A percentile compares a stretch with the other conserved stretches of the same genome.
Evolutionary conservation across 2,888 invertebrate species (phyloP).

Genomic region (Nebria salina): DNA sequence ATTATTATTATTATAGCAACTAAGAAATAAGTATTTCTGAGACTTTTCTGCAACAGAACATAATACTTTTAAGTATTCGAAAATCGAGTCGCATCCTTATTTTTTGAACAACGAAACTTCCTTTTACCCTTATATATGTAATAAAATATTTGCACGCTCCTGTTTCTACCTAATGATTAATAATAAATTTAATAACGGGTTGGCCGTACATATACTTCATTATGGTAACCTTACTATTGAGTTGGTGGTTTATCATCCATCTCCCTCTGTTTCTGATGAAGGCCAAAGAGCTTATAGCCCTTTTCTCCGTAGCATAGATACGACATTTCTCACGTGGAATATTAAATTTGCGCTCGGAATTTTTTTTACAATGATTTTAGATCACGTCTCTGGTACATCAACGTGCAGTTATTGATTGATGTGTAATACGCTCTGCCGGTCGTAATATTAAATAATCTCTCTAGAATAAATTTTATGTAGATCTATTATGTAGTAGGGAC

Average conservation of each 20-base stretch:
- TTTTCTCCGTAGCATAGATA: background rate
- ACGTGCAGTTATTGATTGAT: background rate
- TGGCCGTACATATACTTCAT: background rate
- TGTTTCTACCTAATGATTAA: background rate
- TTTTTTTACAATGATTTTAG: background rate
- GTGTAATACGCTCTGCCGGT: background rate
- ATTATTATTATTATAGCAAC: too few species aligned
- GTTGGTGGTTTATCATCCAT: background rate
- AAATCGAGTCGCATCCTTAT: background rate
- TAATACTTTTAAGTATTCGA: too few species aligned
- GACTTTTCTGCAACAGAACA: too few species aligned
- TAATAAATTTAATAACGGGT: conserved; percentile 1
- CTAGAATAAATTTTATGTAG: background rate
- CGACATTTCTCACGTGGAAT: background rate
- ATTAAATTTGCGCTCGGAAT: background rate
- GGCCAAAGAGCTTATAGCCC: background rate
- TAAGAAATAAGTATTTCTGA: too few species aligned
- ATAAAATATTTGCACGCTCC: background rate
- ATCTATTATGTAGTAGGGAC: too few species aligned
- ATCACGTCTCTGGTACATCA: background rate
- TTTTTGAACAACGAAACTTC: too few species aligned
- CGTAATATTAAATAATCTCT: background rate
- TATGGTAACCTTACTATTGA: background rate
- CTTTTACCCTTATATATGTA: background rate
- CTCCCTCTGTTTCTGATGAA: background rate